Percentiles rank a stretch among this genome's conserved stretches.
Conservation (phyloP, 2,888 invertebrate species). For the Tipula unca region DNA sequence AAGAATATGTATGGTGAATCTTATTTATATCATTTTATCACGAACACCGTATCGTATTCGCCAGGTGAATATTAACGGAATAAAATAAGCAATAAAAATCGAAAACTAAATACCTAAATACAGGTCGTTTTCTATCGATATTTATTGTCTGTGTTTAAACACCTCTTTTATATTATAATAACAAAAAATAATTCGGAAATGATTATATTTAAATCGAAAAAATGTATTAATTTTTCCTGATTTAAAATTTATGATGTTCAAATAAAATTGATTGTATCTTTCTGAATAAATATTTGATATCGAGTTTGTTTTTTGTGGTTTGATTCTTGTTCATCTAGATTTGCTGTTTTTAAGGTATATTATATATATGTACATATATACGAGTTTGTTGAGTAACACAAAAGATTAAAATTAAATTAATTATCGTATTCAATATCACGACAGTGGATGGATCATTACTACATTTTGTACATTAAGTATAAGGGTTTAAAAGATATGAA, state of each 20-base stretch:
- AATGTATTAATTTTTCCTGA: conserved; percentile 9
- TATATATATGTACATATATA: too few species aligned
- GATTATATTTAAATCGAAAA: background rate
- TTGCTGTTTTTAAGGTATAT: background rate
- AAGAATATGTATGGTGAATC: background rate
- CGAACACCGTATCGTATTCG: background rate
- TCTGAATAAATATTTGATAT: background rate
- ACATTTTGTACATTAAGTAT: background rate
- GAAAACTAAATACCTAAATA: background rate
- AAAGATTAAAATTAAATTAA: background rate
- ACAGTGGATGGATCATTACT: background rate
- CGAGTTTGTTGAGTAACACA: too few species aligned
- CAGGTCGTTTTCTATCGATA: background rate
- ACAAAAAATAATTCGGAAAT: background rate
- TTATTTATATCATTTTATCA: background rate
- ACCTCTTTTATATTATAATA: background rate
- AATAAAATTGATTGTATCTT: background rate
- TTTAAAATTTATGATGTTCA: background rate
- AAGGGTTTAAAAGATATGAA: background rate
- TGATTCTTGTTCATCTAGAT: background rate
- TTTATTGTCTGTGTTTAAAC: background rate
- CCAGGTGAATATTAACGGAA: background rate
- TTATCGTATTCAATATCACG: background rate
- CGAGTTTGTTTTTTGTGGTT: background rate
- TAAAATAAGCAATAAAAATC: background rate